Conservation (phyloP, 2,113 vertebrate species). For the Phalacrocorax brasilianus region DNA sequence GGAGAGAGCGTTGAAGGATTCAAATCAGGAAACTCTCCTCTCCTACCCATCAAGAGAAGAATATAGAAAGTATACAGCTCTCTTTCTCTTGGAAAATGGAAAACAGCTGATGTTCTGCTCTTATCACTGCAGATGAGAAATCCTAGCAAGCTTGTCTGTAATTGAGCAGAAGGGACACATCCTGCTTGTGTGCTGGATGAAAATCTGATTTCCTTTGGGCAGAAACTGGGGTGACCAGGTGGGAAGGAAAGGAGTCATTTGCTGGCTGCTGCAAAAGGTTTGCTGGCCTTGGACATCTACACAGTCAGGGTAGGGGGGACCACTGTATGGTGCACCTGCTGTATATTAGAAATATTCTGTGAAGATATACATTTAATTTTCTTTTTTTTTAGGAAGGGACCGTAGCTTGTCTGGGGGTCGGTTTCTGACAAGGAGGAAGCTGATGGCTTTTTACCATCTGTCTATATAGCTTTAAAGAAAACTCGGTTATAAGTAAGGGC, state of each 20-base stretch:
- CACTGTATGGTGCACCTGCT: fast-evolving
- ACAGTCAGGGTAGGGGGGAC: not conserved
- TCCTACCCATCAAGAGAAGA: not conserved
- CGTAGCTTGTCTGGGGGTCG: not conserved
- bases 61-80: not conserved
- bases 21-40: not conserved
- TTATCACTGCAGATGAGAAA: not conserved
- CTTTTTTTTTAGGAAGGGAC: not conserved
- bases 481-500: not conserved
- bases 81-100: not conserved
- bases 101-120: not conserved
- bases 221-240: not conserved
- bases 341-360: not conserved
- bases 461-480: not conserved
- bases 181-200: not conserved
- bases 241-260: not conserved
- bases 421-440: not conserved
- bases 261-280: not conserved
- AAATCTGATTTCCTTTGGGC: not conserved
- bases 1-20: not conserved
- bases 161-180: not conserved
- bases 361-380: not conserved
- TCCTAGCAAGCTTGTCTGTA: not conserved
- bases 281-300: not conserved
- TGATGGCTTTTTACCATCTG: not conserved